Conservation (phyloP, 2,113 vertebrate genomes). For the Gracilinanus agilis region DNA sequence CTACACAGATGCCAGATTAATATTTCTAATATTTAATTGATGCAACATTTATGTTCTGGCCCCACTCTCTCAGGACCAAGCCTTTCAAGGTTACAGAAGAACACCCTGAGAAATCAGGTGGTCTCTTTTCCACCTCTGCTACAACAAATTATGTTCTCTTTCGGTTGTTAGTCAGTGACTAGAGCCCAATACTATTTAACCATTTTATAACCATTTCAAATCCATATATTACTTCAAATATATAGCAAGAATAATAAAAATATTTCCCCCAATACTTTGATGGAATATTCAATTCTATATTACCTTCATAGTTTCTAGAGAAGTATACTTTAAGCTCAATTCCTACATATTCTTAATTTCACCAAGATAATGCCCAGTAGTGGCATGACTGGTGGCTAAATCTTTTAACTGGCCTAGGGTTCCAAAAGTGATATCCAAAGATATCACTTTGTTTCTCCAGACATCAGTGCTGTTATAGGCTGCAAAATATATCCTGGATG, state of each 20-base stretch:
- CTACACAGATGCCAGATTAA: not conserved
- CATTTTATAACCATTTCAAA: not conserved
- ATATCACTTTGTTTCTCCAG: too few species aligned
- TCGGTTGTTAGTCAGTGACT: not conserved
- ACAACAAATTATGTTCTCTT: not conserved
- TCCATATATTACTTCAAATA: not conserved
- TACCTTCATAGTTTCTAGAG: not conserved
- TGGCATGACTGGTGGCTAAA: not conserved
- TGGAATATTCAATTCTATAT: not conserved
- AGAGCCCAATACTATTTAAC: not conserved
- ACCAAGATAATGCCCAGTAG: not conserved
- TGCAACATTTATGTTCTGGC: not conserved
- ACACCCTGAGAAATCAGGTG: not conserved
- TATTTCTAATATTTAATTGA: not conserved
- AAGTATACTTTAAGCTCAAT: not conserved
- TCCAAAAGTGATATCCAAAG: not conserved
- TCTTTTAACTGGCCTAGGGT: not conserved
- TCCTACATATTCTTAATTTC: not conserved
- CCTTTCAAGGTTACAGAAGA: not conserved
- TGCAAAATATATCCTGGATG: not conserved
- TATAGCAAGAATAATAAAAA: not conserved
- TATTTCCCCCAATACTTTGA: not conserved
- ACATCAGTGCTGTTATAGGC: not conserved
- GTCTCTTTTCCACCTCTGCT: not conserved
- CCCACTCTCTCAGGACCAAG: not conserved